Evolutionary conservation across 2,113 vertebrate genomes (phyloP).

Genomic region (Mesocricetus auratus): DNA sequence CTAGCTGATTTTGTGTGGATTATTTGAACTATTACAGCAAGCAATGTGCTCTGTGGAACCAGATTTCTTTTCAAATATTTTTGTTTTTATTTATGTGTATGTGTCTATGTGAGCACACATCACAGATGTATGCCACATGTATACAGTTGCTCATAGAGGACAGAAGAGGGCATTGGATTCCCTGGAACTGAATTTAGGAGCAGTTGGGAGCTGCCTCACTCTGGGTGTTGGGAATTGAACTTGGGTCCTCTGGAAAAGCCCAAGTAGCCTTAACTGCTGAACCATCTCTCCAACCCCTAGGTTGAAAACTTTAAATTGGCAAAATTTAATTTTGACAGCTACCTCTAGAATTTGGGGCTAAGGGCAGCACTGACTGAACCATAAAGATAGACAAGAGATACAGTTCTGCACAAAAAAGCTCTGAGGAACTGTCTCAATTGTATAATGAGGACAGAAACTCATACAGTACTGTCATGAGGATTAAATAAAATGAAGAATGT

Average conservation of each 20-base stretch:
- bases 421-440: background rate
- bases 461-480: background rate
- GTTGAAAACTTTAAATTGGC: background rate
- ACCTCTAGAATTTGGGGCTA: background rate
- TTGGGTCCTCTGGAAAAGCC: background rate
- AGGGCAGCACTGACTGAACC: background rate
- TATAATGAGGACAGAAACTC: slow-evolving; percentile 1
- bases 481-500: background rate
- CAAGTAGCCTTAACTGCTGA: background rate
- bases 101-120: background rate
- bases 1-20: background rate
- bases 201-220: background rate
- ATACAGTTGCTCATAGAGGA: no score
- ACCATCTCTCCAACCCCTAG: background rate
- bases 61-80: background rate
- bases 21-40: background rate
- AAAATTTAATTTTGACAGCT: background rate
- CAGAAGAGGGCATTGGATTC: background rate
- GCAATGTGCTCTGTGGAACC: background rate
- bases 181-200: background rate
- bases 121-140: background rate
- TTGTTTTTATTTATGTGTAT: background rate
- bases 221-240: background rate
- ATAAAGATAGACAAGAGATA: background rate
- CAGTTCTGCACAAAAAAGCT: background rate